Evolutionary conservation across 2,797 vertebrate genomes (phyloP), one percentile per base, ranked within the genome.

Genomic region (Urocyon cinereoargenteus): DNA sequence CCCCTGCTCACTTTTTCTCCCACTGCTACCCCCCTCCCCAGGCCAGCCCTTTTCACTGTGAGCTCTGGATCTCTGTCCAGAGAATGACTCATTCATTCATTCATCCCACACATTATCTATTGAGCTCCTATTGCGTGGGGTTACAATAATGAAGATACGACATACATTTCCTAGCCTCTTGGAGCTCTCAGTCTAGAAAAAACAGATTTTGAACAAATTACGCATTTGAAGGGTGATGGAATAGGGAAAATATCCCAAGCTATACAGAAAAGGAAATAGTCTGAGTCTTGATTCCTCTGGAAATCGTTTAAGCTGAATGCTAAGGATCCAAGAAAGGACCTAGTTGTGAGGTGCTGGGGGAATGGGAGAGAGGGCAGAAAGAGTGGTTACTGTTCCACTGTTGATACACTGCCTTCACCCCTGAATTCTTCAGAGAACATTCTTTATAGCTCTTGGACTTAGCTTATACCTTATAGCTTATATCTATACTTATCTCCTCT

Each of bases 341-440:
- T 59, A 59, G 72, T 24, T 28, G 1, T 55, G 24, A n/a, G 10
- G 0, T 16, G 16, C 78, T 59, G 21, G 19, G n/a, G 40, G 34
- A 51, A n/a, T 22, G 14, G 59, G 28, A 15, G 10, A 64, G 28
- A 82, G 9, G 28, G 14, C 19, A 64, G 82, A 57, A 36, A 55
- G 49, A 45, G 24, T 0, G 12, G 15, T 11, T 21, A 26, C 10
- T 3, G 0, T 55, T 24, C 3, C 73, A 18, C 34, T 9, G 14
- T 6, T 28, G 68, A 18, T 19, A 68, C 31, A 40, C 12, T 36
- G 59, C 26, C 13, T 77, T 78, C 9, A 34, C 45, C 4, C 31
- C 22, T 64, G 28, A 8, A 45, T 62, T 77, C 16, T 40, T 89
- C 34, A 64, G 73, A 78, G 53, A 89, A 73, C 49, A 66, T 85